Base-by-base conservation (phyloP, 2,113 vertebrate genomes). In the Chaetura pelagica region DNA sequence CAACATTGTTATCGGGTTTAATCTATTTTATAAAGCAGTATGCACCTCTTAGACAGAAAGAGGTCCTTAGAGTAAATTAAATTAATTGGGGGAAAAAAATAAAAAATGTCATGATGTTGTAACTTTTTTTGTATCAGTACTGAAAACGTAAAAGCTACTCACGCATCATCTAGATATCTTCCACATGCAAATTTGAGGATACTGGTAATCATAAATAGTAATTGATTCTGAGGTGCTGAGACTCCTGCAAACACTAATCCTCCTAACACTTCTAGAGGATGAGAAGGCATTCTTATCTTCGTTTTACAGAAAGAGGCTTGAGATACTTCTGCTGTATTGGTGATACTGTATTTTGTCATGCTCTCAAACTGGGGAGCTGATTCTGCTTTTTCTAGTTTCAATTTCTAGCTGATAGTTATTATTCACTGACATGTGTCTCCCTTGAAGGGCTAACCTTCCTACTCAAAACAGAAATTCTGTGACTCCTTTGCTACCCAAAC, bases 51-150 rank as follows among this genome's bases (percentile, higher is more conserved):
- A 72, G 55, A 64, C 62, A 94, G 49, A 74, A 51, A 61, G 17
- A 79, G 58, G 85, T 79, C 83, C 64, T 96, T 75, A 55, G 73
- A 91, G 87, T 72, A 93, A 94, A 95, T 94, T 4, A 87, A 87
- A 93, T 97, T 92, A 96, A 91, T 81, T 72, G 82, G 49, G 55
- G 18, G 24, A 79, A 46, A 90, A 90, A 83, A 84, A 66, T 87
- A 89, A 72, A 46, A 79, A 96, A 87, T 77, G 34, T 69, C 97
- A 94, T 54, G 9, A 93, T 92, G 10, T 73, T 88, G 62, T 49
- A 38, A 23, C 66, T 88, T 69, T 73, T 64, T 48, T 71, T 61
- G 20, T 84, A 54, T 73, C 44, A 66, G 22, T 74, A 35, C 21
- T 55, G 23, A 42, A 68, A 9, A 12, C 82, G 54, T 55, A 95